These are phyloP conservation scores for Hippocampus comes DNA, from an alignment of 2,113 vertebrate species.

Conservation along the genomic window DNA sequence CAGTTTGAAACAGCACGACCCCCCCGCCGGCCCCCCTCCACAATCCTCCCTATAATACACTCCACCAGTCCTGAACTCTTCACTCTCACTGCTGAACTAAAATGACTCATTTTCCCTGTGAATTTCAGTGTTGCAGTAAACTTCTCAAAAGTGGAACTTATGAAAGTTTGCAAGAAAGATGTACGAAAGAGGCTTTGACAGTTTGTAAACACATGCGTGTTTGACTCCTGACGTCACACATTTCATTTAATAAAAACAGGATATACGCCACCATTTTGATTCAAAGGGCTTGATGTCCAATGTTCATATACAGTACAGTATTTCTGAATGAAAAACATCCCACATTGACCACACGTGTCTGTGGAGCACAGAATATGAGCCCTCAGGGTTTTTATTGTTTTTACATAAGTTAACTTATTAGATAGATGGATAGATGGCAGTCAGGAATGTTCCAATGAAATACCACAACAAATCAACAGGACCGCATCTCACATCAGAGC, in stretches of 20 bases:
- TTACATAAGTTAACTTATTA: too few species aligned
- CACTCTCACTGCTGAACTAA: not conserved
- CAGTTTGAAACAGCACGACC: not conserved
- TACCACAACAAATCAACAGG: not conserved
- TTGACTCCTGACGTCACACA: not conserved
- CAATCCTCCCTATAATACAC: not conserved
- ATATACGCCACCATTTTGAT: too few species aligned
- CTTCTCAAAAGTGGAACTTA: not conserved
- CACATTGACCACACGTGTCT: too few species aligned
- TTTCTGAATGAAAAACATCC: too few species aligned
- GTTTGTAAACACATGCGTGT: not conserved
- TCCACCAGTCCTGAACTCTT: not conserved
- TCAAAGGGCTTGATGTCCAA: too few species aligned
- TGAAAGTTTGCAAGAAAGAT: not conserved
- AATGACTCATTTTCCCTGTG: not conserved
- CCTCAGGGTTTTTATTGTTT: too few species aligned
- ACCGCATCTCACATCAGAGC: not conserved
- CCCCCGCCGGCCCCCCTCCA: not conserved
- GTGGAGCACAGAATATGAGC: too few species aligned
- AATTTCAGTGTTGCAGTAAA: not conserved
- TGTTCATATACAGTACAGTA: too few species aligned
- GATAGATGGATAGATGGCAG: too few species aligned
- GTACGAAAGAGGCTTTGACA: not conserved
- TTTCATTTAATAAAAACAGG: not conserved
- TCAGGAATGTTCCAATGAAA: too few species aligned